Conservation (phyloP, 2,113 vertebrate species). For the Anthoscopus minutus region DNA sequence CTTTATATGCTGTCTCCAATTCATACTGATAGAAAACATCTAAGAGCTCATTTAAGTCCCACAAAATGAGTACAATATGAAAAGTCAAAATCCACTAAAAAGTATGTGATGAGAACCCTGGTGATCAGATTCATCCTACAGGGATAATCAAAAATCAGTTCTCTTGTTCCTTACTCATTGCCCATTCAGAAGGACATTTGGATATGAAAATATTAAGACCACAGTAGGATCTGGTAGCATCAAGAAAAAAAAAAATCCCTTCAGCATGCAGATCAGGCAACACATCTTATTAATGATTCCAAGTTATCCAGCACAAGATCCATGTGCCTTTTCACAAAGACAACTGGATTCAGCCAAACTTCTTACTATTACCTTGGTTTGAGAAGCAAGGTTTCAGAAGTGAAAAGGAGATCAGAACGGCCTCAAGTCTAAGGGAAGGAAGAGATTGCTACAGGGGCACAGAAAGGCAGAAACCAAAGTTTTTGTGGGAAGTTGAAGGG, state of each 20-base stretch:
- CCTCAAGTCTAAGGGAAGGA: background rate
- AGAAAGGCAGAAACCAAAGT: background rate
- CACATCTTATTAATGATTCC: background rate
- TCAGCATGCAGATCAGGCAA: background rate
- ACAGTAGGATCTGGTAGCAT: background rate
- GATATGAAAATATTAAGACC: background rate
- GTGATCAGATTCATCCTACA: background rate
- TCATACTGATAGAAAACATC: constrained; percentile 4
- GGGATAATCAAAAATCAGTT: constrained; percentile 15
- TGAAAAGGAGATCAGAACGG: background rate
- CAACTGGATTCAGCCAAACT: background rate
- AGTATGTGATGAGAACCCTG: background rate
- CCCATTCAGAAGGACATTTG: background rate
- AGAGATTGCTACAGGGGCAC: background rate
- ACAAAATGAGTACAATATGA: background rate
- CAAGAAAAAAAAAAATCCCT: background rate
- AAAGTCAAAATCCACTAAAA: constrained; percentile 39
- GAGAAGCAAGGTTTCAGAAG: background rate
- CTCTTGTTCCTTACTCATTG: constrained; percentile 18
- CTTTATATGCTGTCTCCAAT: background rate
- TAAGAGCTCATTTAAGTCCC: constrained; percentile 4
- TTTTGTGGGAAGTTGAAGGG: accelerated
- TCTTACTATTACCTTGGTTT: background rate
- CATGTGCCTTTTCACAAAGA: background rate
- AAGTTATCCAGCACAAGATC: background rate